These are phyloP conservation scores for Champsocephalus gunnari DNA, from an alignment of 2,797 vertebrate species.

Conservation along the genomic window DNA sequence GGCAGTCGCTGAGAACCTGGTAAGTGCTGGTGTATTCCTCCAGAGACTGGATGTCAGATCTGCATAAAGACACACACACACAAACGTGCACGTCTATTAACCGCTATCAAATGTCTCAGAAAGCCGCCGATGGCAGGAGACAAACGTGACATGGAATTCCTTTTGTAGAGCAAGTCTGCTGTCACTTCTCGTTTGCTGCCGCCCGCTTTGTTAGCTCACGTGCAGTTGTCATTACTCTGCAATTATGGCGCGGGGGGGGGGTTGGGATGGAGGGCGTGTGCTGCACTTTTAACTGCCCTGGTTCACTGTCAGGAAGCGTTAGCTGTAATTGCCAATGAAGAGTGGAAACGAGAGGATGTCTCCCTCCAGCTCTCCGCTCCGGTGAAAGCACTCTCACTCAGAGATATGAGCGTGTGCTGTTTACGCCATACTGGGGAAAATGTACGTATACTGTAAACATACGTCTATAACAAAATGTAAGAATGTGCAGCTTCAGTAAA, in stretches of 20 bases:
- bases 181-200: conserved; percentile 74
- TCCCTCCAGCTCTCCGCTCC: conserved; percentile 47
- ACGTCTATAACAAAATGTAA: too few relatives aligned
- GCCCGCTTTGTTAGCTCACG: conserved; percentile 54
- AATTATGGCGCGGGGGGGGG: conserved; percentile 55
- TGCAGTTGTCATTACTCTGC: conserved; percentile 67
- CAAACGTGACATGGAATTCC: conserved; percentile 63
- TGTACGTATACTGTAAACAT: too few relatives aligned
- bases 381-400: conserved; percentile 39
- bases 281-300: conserved; percentile 71
- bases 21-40: conserved; percentile 58
- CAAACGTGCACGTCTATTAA: conserved; percentile 18
- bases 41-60: conserved; percentile 51
- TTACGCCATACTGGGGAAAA: conserved; percentile 8
- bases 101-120: conserved; percentile 43
- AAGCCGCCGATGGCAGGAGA: conserved; percentile 37
- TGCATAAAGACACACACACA: conserved; percentile 19
- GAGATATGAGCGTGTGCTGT: conserved; percentile 11
- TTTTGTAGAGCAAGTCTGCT: conserved; percentile 66
- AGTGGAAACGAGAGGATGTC: conserved; percentile 52
- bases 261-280: conserved; percentile 26
- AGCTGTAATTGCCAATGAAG: conserved; percentile 70
- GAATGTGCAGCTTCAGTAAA: too few relatives aligned
- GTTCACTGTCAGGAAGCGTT: conserved; percentile 74
- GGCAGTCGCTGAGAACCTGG: conserved; percentile 49